Conservation (phyloP, 2,888 invertebrate genomes). For the Ochropleura leucogaster region DNA sequence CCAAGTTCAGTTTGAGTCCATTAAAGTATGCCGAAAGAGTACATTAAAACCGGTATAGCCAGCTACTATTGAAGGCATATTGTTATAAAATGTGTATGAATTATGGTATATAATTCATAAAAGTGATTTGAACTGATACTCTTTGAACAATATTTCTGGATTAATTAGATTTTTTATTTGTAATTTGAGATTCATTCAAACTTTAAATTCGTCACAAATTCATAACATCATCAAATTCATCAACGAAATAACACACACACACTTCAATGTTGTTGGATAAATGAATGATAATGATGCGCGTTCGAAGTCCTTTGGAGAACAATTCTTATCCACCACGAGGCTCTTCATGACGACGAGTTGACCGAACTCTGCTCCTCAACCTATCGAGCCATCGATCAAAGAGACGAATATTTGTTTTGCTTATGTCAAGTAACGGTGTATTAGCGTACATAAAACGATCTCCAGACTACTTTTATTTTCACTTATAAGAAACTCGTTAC, state of each 20-base stretch:
- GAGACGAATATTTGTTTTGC: not conserved
- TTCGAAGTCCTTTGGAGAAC: not conserved
- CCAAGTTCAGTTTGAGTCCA: no score
- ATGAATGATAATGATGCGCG: not conserved
- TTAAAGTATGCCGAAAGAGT: no score
- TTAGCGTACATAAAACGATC: no score
- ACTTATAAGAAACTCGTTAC: no score
- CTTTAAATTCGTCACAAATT: not conserved
- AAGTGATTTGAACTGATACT: not conserved
- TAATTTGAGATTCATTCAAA: not conserved
- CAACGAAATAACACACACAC: no score
- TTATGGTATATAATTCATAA: not conserved
- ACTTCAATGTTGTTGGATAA: constrained; percentile 6
- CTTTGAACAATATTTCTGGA: not conserved
- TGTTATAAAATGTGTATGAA: no score
- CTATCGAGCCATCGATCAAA: not conserved
- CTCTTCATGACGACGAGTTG: not conserved
- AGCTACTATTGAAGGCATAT: no score
- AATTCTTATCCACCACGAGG: not conserved
- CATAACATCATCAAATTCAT: no score
- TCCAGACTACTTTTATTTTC: no score
- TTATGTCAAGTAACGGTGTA: not conserved
- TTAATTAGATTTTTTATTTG: not conserved
- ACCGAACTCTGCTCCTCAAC: not conserved
- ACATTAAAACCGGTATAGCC: no score